Evolutionary conservation across 2,797 vertebrate species (phyloP).

Genomic region (Odontamblyopus rebecca): DNA sequence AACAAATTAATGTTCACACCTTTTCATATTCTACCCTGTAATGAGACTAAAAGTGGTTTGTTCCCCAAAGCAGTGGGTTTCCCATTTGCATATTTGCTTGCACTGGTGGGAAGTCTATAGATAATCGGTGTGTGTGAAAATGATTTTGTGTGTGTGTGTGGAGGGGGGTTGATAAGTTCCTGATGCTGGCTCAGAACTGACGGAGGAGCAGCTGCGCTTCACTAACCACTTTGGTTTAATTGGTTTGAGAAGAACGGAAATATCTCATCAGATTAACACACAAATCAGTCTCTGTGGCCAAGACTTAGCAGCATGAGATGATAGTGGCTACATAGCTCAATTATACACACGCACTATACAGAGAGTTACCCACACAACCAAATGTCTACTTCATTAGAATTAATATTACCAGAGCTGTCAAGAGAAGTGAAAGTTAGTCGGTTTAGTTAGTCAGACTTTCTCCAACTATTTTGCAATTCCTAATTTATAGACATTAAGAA

Average conservation of each 20-base stretch:
- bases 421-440: background rate
- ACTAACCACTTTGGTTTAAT: conserved; percentile 39
- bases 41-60: conserved; percentile 6
- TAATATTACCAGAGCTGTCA: background rate
- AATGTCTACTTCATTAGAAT: background rate
- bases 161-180: background rate
- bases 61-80: conserved; percentile 2
- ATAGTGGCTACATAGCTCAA: background rate
- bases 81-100: background rate
- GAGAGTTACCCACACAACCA: background rate
- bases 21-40: conserved; percentile 6
- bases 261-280: conserved; percentile 28
- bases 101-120: background rate
- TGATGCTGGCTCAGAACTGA: background rate
- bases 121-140: background rate
- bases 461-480: background rate
- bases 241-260: conserved; percentile 29
- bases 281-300: conserved; percentile 14
- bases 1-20: background rate
- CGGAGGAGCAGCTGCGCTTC: background rate
- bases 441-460: background rate
- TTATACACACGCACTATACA: background rate
- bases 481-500: background rate
- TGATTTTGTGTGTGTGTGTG: background rate
- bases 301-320: conserved; percentile 3